Base-by-base conservation (phyloP, 2,888 invertebrate species). In the Teinopalpus imperialis region DNA sequence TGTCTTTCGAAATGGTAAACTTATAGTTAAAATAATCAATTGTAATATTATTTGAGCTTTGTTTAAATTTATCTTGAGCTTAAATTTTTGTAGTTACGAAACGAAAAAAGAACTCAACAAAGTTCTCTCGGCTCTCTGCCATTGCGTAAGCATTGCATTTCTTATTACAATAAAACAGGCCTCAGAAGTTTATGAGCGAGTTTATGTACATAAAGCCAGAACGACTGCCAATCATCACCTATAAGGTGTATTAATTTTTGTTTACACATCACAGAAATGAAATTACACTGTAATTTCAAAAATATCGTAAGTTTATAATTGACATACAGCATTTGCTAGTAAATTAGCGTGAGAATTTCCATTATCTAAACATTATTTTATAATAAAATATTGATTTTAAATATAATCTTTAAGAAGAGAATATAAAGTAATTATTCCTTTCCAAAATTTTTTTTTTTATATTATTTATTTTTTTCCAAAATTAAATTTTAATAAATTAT, bases 91-190 rank as follows among this genome's bases (percentile, higher is more conserved):
- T 20, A 12, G 36, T 44, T 44, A 9, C 37, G 44, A 37, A 44
- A 44, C 14, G 24, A 6, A 24, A 32, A 44, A 30, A n/a, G n/a
- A 31, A 37, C 37, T 31, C 20, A 31, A 31, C 37, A 37, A 37
- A 44, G 37, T 26, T 32, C 26, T 20, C 14, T 44, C 37, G 37
- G 44, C 29, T 36, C 12, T 10, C 12, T 2, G n/a, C 21, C 8
- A 24, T 44, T 44, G 37, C 44, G 37, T 18, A 44, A 44, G 26
- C 24, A 43, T 44, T 44, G 44, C 44, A 44, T 44, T 44, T 37
- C 44, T 44, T 32, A 37, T 24, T 7, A 44, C 37, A 44, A 32
- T 44, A 44, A 44, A 44, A 37, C 36, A 24, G 26, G 37, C 44
- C 31, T 6, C 30, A 14, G 24, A 37, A 20, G 36, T 44, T 37